Base-by-base conservation (phyloP, 2,888 invertebrate species). In the Lucinisca nassula region DNA sequence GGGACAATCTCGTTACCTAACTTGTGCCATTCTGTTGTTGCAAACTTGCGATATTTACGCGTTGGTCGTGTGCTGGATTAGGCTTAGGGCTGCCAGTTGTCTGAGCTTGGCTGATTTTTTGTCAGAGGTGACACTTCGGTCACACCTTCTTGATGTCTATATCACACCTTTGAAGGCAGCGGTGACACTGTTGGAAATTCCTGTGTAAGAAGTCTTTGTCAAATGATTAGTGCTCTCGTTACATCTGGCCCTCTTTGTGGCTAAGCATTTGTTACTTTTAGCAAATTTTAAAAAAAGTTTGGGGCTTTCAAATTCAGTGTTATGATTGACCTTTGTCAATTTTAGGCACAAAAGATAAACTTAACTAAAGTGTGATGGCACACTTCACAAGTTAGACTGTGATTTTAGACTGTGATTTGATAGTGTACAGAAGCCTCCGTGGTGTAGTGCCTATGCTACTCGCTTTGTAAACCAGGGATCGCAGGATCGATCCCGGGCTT, bases 31-130 rank as follows among this genome's bases (percentile, higher is more conserved):
- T 8, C 4, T n/a, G 32, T 35, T 67, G 67, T 67, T 10, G 67
- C 35, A 24, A 67, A 67, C 67, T 30, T 67, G 67, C 21, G 35
- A 67, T 35, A 67, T 67, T 67, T 67, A 67, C 67, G 35, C 67
- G 32, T 67, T 17, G n/a, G 67, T 35, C 67, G 67, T 67, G 67
- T 67, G 67, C 67, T 21, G 67, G 67, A 67, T 67, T 67, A 67
- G 67, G 67, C 67, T 67, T 14, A 30, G 24, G 67, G 67, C 67
- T 67, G 27, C 67, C 24, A 17, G 67, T 12, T 67, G 67, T 67
- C 67, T 67, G 67, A 27, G 35, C 24, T 67, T 35, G 12, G 67
- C 67, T 35, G 35, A 30, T 17, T 24, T 67, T 67, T 35, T 35
- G 67, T 67, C 12, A 35, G 17, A 67, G 21, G 67, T 67, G 67